Conservation (phyloP, 2,888 invertebrate genomes). For the Agonopterix subpropinquella region DNA sequence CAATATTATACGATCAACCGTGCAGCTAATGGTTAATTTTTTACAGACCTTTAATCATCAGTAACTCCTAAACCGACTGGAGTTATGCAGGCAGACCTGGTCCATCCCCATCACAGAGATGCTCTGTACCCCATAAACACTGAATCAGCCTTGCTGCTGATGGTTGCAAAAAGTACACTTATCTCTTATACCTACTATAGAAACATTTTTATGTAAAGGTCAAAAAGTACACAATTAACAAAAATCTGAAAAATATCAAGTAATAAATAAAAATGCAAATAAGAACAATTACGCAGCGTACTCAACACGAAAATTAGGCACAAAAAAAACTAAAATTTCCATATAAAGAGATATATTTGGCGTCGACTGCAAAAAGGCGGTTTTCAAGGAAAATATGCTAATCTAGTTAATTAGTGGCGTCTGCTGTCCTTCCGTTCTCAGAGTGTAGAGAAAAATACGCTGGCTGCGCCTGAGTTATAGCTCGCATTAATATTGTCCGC, state of each 20-base stretch:
- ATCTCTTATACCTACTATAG: too few species aligned
- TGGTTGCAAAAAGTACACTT: too few species aligned
- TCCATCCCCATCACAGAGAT: too few species aligned
- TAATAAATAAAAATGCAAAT: constrained; percentile 34
- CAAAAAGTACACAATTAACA: background rate
- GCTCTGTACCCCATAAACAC: too few species aligned
- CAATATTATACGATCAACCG: too few species aligned
- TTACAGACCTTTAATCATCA: too few species aligned
- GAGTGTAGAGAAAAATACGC: constrained; percentile 61
- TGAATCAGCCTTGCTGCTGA: too few species aligned
- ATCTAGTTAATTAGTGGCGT: constrained; percentile 69
- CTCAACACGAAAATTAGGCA: constrained; percentile 40
- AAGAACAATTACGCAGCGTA: constrained; percentile 30
- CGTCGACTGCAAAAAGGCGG: constrained; percentile 35
- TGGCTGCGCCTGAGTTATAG: constrained; percentile 59
- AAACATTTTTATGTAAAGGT: too few species aligned
- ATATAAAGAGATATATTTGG: constrained; percentile 31
- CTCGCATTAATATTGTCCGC: constrained; percentile 66
- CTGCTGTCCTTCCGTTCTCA: constrained; percentile 51
- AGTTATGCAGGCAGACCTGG: too few species aligned
- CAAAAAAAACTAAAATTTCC: constrained; percentile 31
- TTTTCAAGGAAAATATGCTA: constrained; percentile 61
- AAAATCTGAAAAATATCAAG: constrained; percentile 13
- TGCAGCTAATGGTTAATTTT: too few species aligned
- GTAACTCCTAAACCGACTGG: too few species aligned